Evolutionary conservation across 2,113 vertebrate species (phyloP), one percentile per base, ranked within the genome.

Genomic region (Melospiza georgiana): DNA sequence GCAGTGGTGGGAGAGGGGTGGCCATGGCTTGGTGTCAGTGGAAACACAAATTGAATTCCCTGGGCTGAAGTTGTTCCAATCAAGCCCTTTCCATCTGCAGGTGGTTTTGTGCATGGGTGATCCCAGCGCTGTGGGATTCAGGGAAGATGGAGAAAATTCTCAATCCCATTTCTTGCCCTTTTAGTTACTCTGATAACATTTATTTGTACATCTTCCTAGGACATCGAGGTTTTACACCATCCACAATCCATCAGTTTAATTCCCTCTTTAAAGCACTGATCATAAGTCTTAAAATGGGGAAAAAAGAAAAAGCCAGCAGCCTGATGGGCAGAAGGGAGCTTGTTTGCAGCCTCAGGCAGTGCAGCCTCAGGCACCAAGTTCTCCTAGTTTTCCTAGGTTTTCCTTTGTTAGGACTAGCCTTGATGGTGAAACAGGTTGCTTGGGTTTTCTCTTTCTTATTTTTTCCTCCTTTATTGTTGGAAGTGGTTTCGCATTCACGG

Each of bases 181-280:
- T 35, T 54, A 43, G 44, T 72, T 73, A 25, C 84, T 79, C 84
- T n/a, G 57, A n/a, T 61, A 61, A 24, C 14, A 0, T 68, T 91
- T 89, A 57, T 66, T 87, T 87, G 49, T 69, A 87, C 2, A 0
- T 61, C 49, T 78, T 95, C 78, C 39, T 37, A 11, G 37, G 55
- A 81, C 69, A 43, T 86, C 46, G 2, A 84, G 69, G 63, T 75
- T 93, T 88, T 68, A 65, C 69, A 63, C 61, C 74, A n/a, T 62
- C 61, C 39, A 10, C 65, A 63, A 76, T 82, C 93, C 84, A 43
- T 87, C 74, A 69, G 30, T 85, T 89, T 95, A 79, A 94, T 95
- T 95, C 81, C 18, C 37, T 93, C 58, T 87, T 90, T 84, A 84
- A 88, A 89, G 86, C 44, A 65, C 44, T 16, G 61, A 90, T 83